Evolutionary conservation across 2,797 vertebrate species (phyloP).

Genomic region (Setipinna tenuifilis): DNA sequence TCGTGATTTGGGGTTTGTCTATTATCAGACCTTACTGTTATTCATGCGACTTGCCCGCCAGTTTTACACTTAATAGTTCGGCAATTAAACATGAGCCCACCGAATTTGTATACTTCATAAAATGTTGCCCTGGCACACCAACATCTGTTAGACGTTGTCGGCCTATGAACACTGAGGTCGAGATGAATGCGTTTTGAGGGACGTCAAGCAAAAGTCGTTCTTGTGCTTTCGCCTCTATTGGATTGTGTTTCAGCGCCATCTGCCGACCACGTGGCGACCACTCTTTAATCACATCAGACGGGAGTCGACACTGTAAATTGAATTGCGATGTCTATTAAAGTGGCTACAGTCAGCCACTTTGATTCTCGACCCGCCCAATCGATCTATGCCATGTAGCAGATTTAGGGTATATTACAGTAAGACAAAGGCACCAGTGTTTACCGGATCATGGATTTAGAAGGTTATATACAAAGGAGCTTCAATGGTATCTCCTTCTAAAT

Average conservation of each 20-base stretch:
- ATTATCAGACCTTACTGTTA: not conserved
- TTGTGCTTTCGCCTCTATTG: not conserved
- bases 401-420: no score
- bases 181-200: not conserved
- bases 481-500: no score
- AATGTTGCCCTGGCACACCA: not conserved
- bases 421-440: no score
- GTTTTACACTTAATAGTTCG: not conserved
- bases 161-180: not conserved
- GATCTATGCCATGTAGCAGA: not conserved
- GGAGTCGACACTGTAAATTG: not conserved
- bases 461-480: no score
- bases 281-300: not conserved
- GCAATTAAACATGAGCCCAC: not conserved
- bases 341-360: not conserved
- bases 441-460: no score
- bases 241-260: slow-evolving; percentile 10
- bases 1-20: not conserved
- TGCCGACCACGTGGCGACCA: not conserved
- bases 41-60: not conserved
- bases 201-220: not conserved
- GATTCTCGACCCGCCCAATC: not conserved
- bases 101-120: not conserved
- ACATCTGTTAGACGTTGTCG: not conserved
- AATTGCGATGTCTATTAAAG: not conserved